Evolutionary conservation across 2,113 vertebrate genomes (phyloP), one percentile per base, ranked within the genome.

Genomic region (Crypturellus undulatus): DNA sequence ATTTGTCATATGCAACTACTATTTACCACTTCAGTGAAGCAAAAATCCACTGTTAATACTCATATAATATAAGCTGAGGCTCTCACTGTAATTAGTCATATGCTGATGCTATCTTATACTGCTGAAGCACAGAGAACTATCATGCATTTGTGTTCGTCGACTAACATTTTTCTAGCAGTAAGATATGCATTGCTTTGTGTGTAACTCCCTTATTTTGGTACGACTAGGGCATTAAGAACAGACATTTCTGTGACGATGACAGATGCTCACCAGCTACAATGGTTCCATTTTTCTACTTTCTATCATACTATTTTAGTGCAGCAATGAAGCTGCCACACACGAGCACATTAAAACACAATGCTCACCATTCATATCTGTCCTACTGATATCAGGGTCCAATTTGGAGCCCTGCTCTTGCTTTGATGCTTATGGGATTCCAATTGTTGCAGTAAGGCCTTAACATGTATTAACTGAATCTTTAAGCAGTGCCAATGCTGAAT

Each of bases 1-100:
- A 79, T 64, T 49, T 92, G 78, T 76, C 63, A 92, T 87, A 83
- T 24, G 22, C 32, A 90, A 65, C 49, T 79, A 62, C 43, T 90
- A 42, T 65, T 92, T 79, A 69, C 43, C 38, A 76, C 32, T 83
- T 79, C 43, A 60, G 64, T 92, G 42, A 90, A 70, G 51, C 52
- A 47, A 22, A 87, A 52, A 25, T 69, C 56, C 42, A 40, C 5
- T 52, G 18, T 30, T 47, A 83, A 49, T 54, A 22, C 64, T 79
- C 15, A 9, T 65, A 59, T 45, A 72, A 42, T 18, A 47, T 24
- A 38, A 90, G 69, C 10, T 0, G 0, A 92, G 34, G 64, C 10
- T 76, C 43, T 6, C 40, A 62, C 38, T 17, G 5, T 52, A 45
- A n/a, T 54, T 36, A 69, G 25, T 73, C 42, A 9, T 20, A 11